A percentile compares a stretch with the other conserved stretches of the same genome.
Evolutionary conservation across 2,113 vertebrate species (phyloP).

Genomic region (Origma solitaria): DNA sequence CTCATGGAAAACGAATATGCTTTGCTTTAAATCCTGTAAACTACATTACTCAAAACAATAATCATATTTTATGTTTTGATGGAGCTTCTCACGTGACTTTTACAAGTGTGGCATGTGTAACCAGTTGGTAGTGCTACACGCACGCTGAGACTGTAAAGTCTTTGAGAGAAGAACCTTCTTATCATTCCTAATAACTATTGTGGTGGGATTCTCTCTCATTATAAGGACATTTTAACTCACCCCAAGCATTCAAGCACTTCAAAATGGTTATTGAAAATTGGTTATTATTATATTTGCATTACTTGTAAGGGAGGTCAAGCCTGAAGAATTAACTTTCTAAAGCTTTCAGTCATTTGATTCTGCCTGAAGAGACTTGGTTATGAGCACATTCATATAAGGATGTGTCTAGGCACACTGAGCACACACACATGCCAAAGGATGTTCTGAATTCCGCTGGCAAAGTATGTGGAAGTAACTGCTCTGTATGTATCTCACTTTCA

Average conservation of each 20-base stretch:
- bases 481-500: not conserved
- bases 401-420: not conserved
- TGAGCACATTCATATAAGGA: not conserved
- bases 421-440: not conserved
- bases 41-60: not conserved
- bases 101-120: accelerated
- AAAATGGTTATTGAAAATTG: not conserved
- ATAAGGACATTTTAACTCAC: not conserved
- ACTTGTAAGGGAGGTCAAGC: not conserved
- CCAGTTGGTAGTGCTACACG: not conserved
- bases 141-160: not conserved
- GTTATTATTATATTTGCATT: not conserved
- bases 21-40: not conserved
- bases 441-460: not conserved
- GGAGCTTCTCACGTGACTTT: not conserved
- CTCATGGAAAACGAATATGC: not conserved
- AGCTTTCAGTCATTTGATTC: not conserved
- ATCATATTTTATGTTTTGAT: not conserved
- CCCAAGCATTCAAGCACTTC: not conserved
- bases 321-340: not conserved
- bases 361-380: not conserved
- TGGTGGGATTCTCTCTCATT: not conserved
- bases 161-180: not conserved
- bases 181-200: not conserved
- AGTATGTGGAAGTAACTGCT: not conserved